phyloP scores from a whole-genome alignment of 2,797 vertebrate species.

The Miichthys miiuy region DNA sequence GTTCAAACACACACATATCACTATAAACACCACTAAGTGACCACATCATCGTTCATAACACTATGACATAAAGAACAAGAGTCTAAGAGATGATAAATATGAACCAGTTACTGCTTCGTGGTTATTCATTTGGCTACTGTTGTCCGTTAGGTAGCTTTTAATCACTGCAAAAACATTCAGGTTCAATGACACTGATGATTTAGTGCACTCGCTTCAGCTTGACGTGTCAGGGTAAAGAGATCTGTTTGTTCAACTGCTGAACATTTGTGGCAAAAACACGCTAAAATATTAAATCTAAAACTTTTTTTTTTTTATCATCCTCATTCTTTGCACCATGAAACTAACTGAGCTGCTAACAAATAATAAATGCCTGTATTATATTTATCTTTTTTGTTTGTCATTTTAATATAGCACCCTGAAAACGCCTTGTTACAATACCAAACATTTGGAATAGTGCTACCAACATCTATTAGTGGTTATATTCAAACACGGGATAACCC shows the following conservation, averaged over 20 bases:
- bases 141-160: neutral
- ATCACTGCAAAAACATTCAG: neutral
- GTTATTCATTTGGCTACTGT: conserved; percentile 7
- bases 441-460: neutral
- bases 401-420: neutral
- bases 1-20: neutral
- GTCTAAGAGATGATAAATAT: neutral
- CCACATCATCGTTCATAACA: neutral
- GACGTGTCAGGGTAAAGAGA: neutral
- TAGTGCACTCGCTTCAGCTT: neutral
- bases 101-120: neutral
- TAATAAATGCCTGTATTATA: neutral
- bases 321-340: neutral
- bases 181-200: neutral
- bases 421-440: no score
- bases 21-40: neutral
- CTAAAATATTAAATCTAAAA: neutral
- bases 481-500: neutral
- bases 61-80: neutral
- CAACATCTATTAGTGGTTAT: neutral
- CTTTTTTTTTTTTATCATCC: neutral
- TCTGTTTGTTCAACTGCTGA: neutral
- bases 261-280: neutral
- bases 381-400: neutral
- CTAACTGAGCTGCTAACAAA: neutral